These are phyloP conservation scores for Latrodectus hesperus DNA, from an alignment of 2,888 invertebrate genomes.

Conservation along the genomic window DNA sequence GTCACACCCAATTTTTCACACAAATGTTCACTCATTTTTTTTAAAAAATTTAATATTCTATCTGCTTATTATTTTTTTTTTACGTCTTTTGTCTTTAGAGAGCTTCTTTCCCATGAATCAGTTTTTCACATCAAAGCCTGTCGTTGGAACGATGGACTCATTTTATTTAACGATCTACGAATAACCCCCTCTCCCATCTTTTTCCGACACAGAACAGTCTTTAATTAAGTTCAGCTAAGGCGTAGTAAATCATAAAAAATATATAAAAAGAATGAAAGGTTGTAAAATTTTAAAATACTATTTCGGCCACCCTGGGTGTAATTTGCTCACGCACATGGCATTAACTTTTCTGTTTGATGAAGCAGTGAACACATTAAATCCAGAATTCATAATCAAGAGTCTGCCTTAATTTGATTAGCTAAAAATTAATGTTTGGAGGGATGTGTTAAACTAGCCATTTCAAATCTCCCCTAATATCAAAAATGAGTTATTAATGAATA, in stretches of 20 bases:
- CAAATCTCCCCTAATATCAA: too few species aligned
- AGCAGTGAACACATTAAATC: neutral
- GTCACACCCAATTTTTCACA: constrained; percentile 49
- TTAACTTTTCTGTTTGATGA: neutral
- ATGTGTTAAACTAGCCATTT: too few species aligned
- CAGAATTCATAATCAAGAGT: constrained; percentile 4
- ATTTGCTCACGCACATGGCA: neutral
- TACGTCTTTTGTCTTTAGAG: neutral
- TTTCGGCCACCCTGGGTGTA: neutral
- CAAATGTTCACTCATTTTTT: neutral
- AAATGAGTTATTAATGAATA: too few species aligned
- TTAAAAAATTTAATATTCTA: neutral
- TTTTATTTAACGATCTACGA: constrained; percentile 46
- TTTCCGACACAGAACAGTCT: neutral
- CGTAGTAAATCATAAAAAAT: neutral
- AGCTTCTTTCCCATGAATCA: constrained; percentile 19
- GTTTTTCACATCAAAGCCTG: constrained; percentile 44
- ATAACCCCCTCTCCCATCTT: constrained; percentile 3
- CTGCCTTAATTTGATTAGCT: constrained; percentile 1
- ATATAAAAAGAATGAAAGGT: too few species aligned
- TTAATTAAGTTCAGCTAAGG: constrained; percentile 37
- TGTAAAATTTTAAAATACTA: neutral
- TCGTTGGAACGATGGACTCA: constrained; percentile 18
- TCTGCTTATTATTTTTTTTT: neutral
- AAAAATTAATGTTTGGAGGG: neutral